Base-by-base conservation (phyloP, 2,888 invertebrate genomes). In the Agrilus mali region DNA sequence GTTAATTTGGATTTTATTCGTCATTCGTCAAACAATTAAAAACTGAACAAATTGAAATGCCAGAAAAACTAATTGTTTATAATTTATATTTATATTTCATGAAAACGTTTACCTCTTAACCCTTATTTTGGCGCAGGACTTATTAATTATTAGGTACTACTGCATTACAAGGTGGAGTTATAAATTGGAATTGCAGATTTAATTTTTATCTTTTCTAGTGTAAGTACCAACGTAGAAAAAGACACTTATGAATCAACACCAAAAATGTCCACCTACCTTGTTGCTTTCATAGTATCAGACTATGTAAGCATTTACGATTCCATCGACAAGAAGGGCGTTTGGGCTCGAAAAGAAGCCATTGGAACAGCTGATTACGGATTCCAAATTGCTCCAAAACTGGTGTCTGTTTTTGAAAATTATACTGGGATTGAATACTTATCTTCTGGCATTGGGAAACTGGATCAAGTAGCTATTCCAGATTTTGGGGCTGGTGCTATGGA, bases 401-500 rank as follows among this genome's bases (percentile, higher is more conserved):
- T 75, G 32, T 59, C 46, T 39, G 63, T 63, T 40, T 60, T 82
- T 73, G 73, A 67, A 53, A 53, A 70, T 37, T 76, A 78, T 60
- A 74, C 86, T 52, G 73, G 61, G 0, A 58, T 74, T n/a, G 55
- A 69, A 7, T 78, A 77, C 52, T 62, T 72, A 41, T 51, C 60
- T 2, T 74, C 78, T 55, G 73, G 71, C 1, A 68, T 83, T 44
- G 69, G 78, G 5, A 89, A 89, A 60, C 73, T 89, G 63, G 85
- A 90, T 57, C 78, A 89, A 58, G 78, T 88, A n/a, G 89, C 87
- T 2, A 74, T 93, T 46, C 82, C 87, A 0, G 86, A 90, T 60
- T 89, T 90, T 61, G 74, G 75, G 37, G 80, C 84, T 49, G 86
- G 86, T 36, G 90, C 90, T 41, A 90, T 92, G 90, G 89, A 90